Evolutionary conservation across 2,888 invertebrate species (phyloP).

Genomic region (Gymnosoma rotundatum): DNA sequence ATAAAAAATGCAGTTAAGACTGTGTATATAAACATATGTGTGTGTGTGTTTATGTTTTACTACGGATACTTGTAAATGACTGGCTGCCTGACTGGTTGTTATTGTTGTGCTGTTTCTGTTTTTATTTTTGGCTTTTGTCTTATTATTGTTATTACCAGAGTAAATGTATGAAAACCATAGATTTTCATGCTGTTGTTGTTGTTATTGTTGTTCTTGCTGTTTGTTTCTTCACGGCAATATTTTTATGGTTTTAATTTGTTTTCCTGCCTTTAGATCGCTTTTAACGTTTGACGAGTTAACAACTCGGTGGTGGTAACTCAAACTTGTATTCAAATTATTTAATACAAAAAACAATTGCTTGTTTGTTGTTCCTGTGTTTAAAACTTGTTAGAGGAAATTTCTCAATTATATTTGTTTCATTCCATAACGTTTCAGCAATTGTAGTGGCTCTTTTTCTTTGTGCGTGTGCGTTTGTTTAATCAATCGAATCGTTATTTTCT

Average conservation of each 20-base stretch:
- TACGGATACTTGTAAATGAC: neutral
- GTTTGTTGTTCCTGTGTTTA: neutral
- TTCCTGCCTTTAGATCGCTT: constrained; percentile 65
- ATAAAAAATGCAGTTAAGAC: constrained; percentile 36
- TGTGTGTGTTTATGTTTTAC: neutral
- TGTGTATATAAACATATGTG: neutral
- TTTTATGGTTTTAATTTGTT: constrained; percentile 64
- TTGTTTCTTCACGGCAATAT: constrained; percentile 24
- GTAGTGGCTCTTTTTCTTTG: neutral
- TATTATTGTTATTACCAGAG: constrained; percentile 14
- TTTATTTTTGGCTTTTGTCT: constrained; percentile 18
- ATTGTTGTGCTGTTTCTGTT: constrained; percentile 31
- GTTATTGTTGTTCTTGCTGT: neutral
- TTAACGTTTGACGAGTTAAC: constrained; percentile 67
- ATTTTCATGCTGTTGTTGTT: constrained; percentile 38
- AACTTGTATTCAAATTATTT: neutral
- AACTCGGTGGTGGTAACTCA: constrained; percentile 28
- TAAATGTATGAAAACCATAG: constrained; percentile 50
- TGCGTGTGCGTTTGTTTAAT: constrained; percentile 10
- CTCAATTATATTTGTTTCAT: constrained; percentile 44
- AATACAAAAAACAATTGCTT: constrained; percentile 20
- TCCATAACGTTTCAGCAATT: constrained; percentile 24
- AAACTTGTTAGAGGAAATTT: constrained; percentile 29
- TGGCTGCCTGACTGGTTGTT: constrained; percentile 33
- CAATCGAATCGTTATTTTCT: neutral